phyloP scores from a whole-genome alignment of 1,140 invertebrate species.

The Platyscapa corneri region DNA sequence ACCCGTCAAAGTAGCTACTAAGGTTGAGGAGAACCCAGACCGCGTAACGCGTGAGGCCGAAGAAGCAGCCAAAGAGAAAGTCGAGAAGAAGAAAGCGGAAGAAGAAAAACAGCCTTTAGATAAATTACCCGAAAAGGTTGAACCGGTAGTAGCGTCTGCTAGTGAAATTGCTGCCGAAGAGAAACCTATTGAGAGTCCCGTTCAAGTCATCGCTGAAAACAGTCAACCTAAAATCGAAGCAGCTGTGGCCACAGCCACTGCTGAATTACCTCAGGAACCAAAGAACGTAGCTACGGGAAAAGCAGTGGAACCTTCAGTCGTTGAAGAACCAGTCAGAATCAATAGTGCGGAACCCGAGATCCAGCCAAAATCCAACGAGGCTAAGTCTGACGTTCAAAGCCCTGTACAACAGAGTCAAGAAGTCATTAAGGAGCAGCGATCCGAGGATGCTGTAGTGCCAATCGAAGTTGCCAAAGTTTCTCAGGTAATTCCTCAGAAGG shows the following conservation, averaged over 20 bases:
- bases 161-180: conserved; percentile 40
- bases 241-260: conserved; percentile 39
- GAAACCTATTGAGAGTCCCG: conserved; percentile 31
- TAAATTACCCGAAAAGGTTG: conserved; percentile 5
- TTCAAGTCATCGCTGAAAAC: conserved; percentile 43
- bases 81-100: conserved; percentile 45
- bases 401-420: conserved; percentile 47
- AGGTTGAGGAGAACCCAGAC: conserved; percentile 63
- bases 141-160: conserved; percentile 27
- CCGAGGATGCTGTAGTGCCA: conserved; percentile 29
- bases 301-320: background rate
- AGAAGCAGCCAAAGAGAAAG: conserved; percentile 58
- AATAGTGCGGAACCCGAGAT: conserved; percentile 28
- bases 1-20: conserved; percentile 44
- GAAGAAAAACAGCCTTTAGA: conserved; percentile 37
- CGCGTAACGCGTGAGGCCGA: conserved; percentile 68
- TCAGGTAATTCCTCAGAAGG: conserved; percentile 37
- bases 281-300: background rate
- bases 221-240: conserved; percentile 39
- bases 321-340: background rate
- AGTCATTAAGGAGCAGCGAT: conserved; percentile 56
- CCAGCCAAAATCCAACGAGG: conserved; percentile 43
- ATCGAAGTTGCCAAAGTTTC: conserved; percentile 4
- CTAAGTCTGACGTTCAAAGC: conserved; percentile 53
- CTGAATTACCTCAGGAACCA: conserved; percentile 8